Percentiles rank a stretch among this genome's conserved stretches.
These are phyloP conservation scores for Morpho helenor DNA, from an alignment of 2,888 invertebrate species.

Conservation along the genomic window DNA sequence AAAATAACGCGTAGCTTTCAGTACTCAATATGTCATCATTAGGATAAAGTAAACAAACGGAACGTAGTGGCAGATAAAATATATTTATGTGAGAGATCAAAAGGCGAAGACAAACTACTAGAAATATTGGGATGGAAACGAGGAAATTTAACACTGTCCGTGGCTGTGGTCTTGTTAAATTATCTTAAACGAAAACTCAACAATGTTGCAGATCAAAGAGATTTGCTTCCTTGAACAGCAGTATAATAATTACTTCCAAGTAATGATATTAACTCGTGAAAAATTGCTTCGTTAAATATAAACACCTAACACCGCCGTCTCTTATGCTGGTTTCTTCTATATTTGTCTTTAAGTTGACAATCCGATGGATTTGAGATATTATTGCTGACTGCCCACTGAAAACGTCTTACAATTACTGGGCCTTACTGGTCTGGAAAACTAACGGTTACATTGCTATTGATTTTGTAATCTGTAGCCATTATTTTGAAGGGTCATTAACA, in stretches of 20 bases:
- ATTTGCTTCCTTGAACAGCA: conserved; percentile 19
- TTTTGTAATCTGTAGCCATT: too few species aligned
- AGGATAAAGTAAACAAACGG: conserved; percentile 14
- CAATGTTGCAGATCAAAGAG: conserved; percentile 47
- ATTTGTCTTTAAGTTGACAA: background rate
- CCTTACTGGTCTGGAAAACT: too few species aligned
- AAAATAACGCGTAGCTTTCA: conserved; percentile 2
- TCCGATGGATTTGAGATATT: too few species aligned
- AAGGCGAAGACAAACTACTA: conserved; percentile 32
- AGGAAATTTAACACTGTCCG: conserved; percentile 25
- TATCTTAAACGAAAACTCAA: conserved; percentile 44
- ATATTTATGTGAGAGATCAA: conserved; percentile 33
- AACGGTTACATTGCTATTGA: too few species aligned
- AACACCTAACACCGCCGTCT: too few species aligned
- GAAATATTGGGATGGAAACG: conserved; percentile 30
- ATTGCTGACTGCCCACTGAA: too few species aligned
- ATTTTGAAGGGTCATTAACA: too few species aligned
- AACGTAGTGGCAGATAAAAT: conserved; percentile 20
- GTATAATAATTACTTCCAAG: conserved; percentile 37
- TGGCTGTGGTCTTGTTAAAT: conserved; percentile 39
- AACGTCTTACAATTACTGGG: too few species aligned
- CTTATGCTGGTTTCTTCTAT: background rate
- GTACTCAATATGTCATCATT: conserved; percentile 24
- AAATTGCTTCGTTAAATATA: conserved; percentile 11
- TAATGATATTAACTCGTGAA: conserved; percentile 39